Conservation (phyloP, 2,888 invertebrate genomes). For the Kuschelorhynchus macadamiae region DNA sequence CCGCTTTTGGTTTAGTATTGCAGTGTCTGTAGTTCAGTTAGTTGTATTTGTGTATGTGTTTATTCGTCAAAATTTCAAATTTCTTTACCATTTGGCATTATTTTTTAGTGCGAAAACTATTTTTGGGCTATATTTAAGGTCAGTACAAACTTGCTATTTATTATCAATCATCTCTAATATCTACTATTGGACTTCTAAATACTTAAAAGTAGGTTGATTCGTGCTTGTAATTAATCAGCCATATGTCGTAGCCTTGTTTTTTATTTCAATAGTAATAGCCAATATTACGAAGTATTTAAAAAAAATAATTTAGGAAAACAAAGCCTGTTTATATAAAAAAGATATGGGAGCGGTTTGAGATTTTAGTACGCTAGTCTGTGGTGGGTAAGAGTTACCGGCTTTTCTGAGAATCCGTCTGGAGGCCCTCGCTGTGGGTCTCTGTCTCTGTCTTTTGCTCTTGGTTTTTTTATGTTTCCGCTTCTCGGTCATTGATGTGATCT, state of each 20-base stretch:
- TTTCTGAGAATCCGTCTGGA: constrained; percentile 60
- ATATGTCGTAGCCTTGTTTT: constrained; percentile 43
- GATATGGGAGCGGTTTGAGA: constrained; percentile 29
- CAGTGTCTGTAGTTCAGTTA: constrained; percentile 29
- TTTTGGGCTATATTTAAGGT: constrained; percentile 36
- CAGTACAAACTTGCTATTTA: constrained; percentile 19
- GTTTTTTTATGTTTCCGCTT: constrained; percentile 66
- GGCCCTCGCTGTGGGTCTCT: constrained; percentile 56
- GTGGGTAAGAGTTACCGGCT: constrained; percentile 48
- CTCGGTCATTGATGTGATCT: constrained; percentile 70
- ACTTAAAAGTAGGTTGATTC: constrained; percentile 18
- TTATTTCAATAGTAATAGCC: constrained; percentile 13
- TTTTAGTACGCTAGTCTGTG: constrained; percentile 38
- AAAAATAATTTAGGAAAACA: too few species aligned
- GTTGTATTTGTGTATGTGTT: constrained; percentile 33
- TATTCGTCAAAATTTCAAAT: constrained; percentile 34
- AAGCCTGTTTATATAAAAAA: background rate
- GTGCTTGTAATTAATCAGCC: constrained; percentile 24
- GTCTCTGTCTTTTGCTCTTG: constrained; percentile 57
- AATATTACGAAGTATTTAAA: too few species aligned
- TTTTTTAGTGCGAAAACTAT: constrained; percentile 29
- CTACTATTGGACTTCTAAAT: too few species aligned
- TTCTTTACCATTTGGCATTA: constrained; percentile 20
- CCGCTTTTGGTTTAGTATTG: too few species aligned
- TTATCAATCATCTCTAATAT: too few species aligned